phyloP scores from a whole-genome alignment of 2,888 invertebrate species.

The Andrena trimmerana region DNA sequence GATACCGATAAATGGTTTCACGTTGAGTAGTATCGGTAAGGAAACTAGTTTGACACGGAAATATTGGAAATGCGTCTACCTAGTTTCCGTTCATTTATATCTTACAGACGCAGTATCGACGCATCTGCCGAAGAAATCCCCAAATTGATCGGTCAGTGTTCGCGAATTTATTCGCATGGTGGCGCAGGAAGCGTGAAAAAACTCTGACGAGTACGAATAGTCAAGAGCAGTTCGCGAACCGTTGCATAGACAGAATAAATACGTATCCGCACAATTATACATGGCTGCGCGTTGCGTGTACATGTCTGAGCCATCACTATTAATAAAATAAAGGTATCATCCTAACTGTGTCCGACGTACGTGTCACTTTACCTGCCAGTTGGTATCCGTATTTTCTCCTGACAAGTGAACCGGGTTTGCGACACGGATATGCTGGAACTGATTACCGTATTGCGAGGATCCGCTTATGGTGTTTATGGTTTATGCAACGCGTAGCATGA shows the following conservation, averaged over 20 bases:
- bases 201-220: conserved; percentile 63
- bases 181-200: conserved; percentile 55
- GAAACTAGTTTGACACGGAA: not conserved
- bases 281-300: conserved; percentile 69
- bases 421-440: conserved; percentile 1
- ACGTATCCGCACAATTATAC: conserved; percentile 78
- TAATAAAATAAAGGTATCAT: conserved; percentile 78
- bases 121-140: conserved; percentile 26
- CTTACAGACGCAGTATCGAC: not conserved
- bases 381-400: conserved; percentile 66
- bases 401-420: conserved; percentile 3
- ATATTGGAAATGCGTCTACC: not conserved
- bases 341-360: conserved; percentile 41
- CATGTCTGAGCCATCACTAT: conserved; percentile 79
- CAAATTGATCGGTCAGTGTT: conserved; percentile 37
- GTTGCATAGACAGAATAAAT: conserved; percentile 78
- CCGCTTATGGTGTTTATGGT: conserved; percentile 11
- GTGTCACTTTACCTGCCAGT: conserved; percentile 67
- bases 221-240: conserved; percentile 67
- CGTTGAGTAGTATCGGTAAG: not conserved
- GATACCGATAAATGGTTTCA: conserved; percentile 2
- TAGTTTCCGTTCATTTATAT: not conserved
- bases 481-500: conserved; percentile 4
- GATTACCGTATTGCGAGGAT: conserved; percentile 10
- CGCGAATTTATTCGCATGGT: conserved; percentile 46